Conservation (phyloP, 2,113 vertebrate species). For the Hippocampus guttulatus region DNA sequence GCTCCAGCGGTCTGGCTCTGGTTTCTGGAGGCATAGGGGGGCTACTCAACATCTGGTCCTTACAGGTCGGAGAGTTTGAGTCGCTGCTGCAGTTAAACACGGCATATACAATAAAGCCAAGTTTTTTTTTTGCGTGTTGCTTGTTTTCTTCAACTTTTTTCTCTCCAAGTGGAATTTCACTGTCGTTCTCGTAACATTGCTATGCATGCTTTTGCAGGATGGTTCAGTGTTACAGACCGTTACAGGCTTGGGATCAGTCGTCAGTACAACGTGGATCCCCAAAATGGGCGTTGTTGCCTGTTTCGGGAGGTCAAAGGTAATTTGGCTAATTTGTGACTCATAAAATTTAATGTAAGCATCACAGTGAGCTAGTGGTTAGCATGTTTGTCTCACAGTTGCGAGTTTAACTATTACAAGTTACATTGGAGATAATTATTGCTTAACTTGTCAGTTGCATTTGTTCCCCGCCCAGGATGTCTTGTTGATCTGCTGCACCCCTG, state of each 20-base stretch:
- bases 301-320: constrained; percentile 77
- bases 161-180: too few relatives aligned
- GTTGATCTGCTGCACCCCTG: constrained; percentile 73
- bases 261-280: constrained; percentile 74
- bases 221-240: constrained; percentile 76
- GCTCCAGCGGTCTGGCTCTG: constrained; percentile 69
- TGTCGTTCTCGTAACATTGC: too few relatives aligned
- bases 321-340: neutral
- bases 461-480: constrained; percentile 66
- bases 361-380: too few relatives aligned
- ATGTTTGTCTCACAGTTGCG: too few relatives aligned
- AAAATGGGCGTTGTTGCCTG: constrained; percentile 73
- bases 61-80: constrained; percentile 60
- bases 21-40: constrained; percentile 77
- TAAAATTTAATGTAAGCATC: neutral
- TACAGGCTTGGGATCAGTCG: constrained; percentile 74
- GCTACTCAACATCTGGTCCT: constrained; percentile 78
- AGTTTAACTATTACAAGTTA: too few relatives aligned
- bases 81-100: neutral
- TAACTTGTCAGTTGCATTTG: neutral
- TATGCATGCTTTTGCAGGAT: constrained; percentile 62
- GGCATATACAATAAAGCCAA: neutral
- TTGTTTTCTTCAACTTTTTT: too few relatives aligned
- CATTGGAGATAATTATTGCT: neutral
- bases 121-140: neutral